phyloP scores from a whole-genome alignment of 1,140 invertebrate genomes.

The Dermatophagoides farinae region DNA sequence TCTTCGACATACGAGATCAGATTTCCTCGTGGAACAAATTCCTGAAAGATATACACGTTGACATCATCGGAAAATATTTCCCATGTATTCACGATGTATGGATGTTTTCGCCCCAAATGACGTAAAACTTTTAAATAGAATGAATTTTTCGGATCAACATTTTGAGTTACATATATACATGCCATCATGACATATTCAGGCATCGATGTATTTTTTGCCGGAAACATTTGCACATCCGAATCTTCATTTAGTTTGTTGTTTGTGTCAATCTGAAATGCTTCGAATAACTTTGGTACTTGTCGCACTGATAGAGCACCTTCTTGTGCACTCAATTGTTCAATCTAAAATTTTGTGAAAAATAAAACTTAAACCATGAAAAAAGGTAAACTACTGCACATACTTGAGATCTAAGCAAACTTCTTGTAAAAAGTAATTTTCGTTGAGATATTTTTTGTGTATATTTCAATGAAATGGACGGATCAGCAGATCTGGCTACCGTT shows the following conservation, averaged over 20 bases:
- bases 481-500: neutral
- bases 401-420: neutral
- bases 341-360: no score
- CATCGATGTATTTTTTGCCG: neutral
- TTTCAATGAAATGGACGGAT: neutral
- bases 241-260: neutral
- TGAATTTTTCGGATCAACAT: neutral
- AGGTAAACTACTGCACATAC: neutral
- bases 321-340: neutral
- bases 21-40: neutral
- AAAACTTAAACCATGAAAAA: no score
- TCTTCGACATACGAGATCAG: neutral
- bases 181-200: neutral
- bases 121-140: constrained; percentile 4
- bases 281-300: neutral
- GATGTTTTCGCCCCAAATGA: constrained; percentile 3
- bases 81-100: constrained; percentile 2
- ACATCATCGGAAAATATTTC: constrained; percentile 3
- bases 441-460: neutral
- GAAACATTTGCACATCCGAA: neutral
- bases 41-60: constrained; percentile 7
- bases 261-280: neutral
- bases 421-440: neutral
- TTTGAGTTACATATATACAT: neutral
- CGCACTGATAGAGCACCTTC: neutral